Evolutionary conservation across 2,888 invertebrate genomes (phyloP), one percentile per base, ranked within the genome.

Genomic region (Nysson spinosus): DNA sequence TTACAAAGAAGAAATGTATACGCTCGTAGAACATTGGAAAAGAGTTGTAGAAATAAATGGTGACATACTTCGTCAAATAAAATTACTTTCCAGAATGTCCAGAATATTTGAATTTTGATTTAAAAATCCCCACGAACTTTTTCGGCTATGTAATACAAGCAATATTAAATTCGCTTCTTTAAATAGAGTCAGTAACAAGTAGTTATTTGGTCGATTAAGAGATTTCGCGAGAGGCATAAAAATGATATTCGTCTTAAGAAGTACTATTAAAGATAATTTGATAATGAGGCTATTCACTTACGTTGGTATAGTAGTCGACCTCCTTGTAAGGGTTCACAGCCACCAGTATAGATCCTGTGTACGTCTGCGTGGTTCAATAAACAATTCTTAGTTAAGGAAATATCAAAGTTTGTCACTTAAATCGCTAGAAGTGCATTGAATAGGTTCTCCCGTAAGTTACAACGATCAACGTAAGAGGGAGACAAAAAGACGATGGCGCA

Each of bases 241-340:
- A 32, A 32, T 11, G 32, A 4, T 9, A 9, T 37, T 49, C 35
- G 19, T 22, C 19, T 19, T n/a, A 14, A 35, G n/a, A 2, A 30
- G 7, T 11, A 12, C 7, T 11, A 32, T 39, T 34, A 50, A 35
- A 62, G 17, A 35, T 44, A 54, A 55, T 50, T 12, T 16, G n/a
- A 1, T 14, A 22, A 42, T 43, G 61, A 43, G 57, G 58, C 19
- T 3, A 47, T 58, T 37, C 65, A 91, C 94, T 94, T 89, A 96
- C 96, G 91, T 93, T 91, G 76, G 93, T 93, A 88, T 96, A 97
- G 86, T 94, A 94, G 88, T 94, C 94, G 82, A 97, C 90, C 85
- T 94, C 94, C 89, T 96, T 96, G 90, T 97, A 97, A 2, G 97
- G 97, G 89, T 97, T 97, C 78, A 97, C 96, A 80, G 96, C 96